These are phyloP conservation scores for Drosophila santomea DNA, from an alignment of 1,140 invertebrate species.

Conservation along the genomic window DNA sequence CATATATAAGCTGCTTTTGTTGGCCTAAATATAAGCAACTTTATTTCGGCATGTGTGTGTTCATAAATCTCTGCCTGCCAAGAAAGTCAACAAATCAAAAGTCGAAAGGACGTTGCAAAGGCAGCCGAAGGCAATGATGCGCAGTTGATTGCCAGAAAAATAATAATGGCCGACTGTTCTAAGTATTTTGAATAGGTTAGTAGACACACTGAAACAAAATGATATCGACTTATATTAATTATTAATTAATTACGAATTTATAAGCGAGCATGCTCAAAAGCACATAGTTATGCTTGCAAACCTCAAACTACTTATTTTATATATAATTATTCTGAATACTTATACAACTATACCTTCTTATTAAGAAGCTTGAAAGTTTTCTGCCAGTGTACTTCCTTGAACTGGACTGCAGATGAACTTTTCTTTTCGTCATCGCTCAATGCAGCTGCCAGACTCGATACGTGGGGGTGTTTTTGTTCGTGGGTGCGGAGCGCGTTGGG, in stretches of 20 bases:
- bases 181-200: conserved; percentile 10
- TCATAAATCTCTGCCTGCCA: conserved; percentile 53
- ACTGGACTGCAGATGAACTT: conserved; percentile 20
- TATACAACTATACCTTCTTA: too few species aligned
- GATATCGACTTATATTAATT: not conserved
- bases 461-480: not conserved
- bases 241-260: not conserved
- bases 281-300: too few species aligned
- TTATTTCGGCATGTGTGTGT: conserved; percentile 19
- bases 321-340: not conserved
- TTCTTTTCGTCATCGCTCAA: conserved; percentile 33
- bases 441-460: conserved; percentile 18
- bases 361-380: not conserved
- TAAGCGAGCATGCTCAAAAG: too few species aligned
- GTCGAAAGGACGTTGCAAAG: conserved; percentile 18
- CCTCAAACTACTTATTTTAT: too few species aligned
- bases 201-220: not conserved
- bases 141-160: conserved; percentile 68
- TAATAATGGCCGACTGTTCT: conserved; percentile 27
- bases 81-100: conserved; percentile 72
- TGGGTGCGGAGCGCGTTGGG: conserved; percentile 19
- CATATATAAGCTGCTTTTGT: conserved; percentile 75
- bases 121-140: conserved; percentile 49
- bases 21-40: conserved; percentile 55
- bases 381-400: not conserved